A percentile compares a stretch with the other conserved stretches of the same genome.
These are phyloP conservation scores for Bedellia somnulentella DNA, from an alignment of 2,888 invertebrate genomes.

Conservation along the genomic window DNA sequence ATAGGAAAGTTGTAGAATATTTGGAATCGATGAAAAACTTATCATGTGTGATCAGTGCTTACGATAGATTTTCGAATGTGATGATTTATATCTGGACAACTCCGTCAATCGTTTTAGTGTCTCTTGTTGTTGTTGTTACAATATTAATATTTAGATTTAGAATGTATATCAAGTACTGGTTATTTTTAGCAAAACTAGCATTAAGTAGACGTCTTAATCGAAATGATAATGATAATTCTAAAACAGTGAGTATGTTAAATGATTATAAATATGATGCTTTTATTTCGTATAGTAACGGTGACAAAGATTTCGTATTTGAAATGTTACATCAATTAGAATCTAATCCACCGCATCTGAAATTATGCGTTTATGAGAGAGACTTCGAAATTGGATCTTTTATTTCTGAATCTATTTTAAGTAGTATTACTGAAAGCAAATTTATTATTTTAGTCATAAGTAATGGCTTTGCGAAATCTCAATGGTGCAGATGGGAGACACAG, in stretches of 20 bases:
- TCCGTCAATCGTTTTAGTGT: constrained; percentile 31
- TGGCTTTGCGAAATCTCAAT: constrained; percentile 69
- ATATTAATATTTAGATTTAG: constrained; percentile 36
- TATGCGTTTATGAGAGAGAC: constrained; percentile 72
- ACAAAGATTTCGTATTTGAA: constrained; percentile 62
- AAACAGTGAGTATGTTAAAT: constrained; percentile 14
- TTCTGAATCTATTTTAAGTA: constrained; percentile 66
- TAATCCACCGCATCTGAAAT: constrained; percentile 57
- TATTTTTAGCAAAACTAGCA: constrained; percentile 56
- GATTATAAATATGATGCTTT: constrained; percentile 62
- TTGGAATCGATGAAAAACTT: constrained; percentile 33
- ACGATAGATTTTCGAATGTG: constrained; percentile 32
- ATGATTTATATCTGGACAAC: constrained; percentile 43
- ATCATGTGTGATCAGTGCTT: constrained; percentile 38
- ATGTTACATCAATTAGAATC: constrained; percentile 64
- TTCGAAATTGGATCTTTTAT: constrained; percentile 66
- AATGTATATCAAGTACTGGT: constrained; percentile 56
- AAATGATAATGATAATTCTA: constrained; percentile 17
- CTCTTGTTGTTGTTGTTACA: constrained; percentile 23
- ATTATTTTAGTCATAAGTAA: constrained; percentile 69
- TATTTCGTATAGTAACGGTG: constrained; percentile 63
- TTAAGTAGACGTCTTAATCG: constrained; percentile 39
- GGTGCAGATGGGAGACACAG: constrained; percentile 73
- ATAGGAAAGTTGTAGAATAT: constrained; percentile 37
- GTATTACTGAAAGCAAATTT: constrained; percentile 66